phyloP scores from a whole-genome alignment of 2,888 invertebrate species.

The Latheticus oryzae region DNA sequence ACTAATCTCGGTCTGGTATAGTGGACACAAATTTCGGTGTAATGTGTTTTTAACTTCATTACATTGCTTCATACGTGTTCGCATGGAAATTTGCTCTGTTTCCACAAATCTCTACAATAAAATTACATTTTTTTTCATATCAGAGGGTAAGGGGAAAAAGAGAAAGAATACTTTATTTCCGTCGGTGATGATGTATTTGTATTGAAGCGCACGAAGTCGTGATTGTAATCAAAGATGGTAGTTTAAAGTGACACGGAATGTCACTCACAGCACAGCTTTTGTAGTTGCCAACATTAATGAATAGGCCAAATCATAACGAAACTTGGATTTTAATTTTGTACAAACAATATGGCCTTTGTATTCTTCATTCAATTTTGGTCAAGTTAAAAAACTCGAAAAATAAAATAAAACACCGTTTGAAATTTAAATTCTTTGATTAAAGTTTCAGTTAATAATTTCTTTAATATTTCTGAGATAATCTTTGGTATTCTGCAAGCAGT shows the following conservation, averaged over 20 bases:
- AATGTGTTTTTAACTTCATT: slow-evolving; percentile 50
- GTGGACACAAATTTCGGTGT: slow-evolving; percentile 44
- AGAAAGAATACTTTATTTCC: too few relatives aligned
- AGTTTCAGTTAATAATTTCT: too few relatives aligned
- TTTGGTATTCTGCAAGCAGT: too few relatives aligned
- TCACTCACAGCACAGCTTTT: slow-evolving; percentile 48
- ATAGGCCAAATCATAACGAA: slow-evolving; percentile 49
- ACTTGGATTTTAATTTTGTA: slow-evolving; percentile 16
- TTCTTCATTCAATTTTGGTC: too few relatives aligned
- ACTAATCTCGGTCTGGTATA: slow-evolving; percentile 47
- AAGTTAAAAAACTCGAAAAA: too few relatives aligned
- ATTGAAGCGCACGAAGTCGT: slow-evolving; percentile 31
- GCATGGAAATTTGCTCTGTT: slow-evolving; percentile 29
- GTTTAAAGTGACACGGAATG: slow-evolving; percentile 50
- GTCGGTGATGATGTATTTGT: slow-evolving; percentile 24
- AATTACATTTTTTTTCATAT: slow-evolving; percentile 23
- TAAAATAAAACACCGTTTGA: too few relatives aligned
- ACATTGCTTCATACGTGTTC: slow-evolving; percentile 34
- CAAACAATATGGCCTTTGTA: too few relatives aligned
- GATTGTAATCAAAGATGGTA: slow-evolving; percentile 38
- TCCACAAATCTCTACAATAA: slow-evolving; percentile 28
- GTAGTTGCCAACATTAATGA: slow-evolving; percentile 50
- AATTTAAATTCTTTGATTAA: too few relatives aligned
- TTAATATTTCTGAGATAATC: too few relatives aligned
- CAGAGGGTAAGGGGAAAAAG: slow-evolving; percentile 13